Evolutionary conservation across 1,140 invertebrate species (phyloP).

Genomic region (Cydia splendana): DNA sequence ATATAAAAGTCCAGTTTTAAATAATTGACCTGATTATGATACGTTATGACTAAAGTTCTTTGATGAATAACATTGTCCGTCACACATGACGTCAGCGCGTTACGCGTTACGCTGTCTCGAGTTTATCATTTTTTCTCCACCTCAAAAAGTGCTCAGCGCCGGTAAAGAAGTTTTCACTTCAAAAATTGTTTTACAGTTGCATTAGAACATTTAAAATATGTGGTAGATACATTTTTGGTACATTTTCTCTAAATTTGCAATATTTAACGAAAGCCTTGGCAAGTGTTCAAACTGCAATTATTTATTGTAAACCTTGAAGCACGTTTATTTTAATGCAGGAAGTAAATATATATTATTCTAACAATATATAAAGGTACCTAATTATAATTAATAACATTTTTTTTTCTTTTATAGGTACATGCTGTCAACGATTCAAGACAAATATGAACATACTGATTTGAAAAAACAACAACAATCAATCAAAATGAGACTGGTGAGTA

Average conservation of each 20-base stretch:
- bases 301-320: slow-evolving; percentile 17
- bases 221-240: background rate
- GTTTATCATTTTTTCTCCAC: too few species aligned
- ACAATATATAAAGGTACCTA: slow-evolving; percentile 14
- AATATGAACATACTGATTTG: slow-evolving; percentile 44
- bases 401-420: slow-evolving; percentile 61
- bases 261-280: slow-evolving; percentile 40
- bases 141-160: too few species aligned
- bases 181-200: too few species aligned
- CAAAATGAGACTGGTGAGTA: slow-evolving; percentile 74
- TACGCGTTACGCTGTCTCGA: too few species aligned
- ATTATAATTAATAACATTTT: slow-evolving; percentile 16
- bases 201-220: background rate
- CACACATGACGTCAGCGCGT: too few species aligned
- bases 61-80: too few species aligned
- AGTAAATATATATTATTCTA: slow-evolving; percentile 30
- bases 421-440: slow-evolving; percentile 48
- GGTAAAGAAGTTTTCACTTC: too few species aligned
- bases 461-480: slow-evolving; percentile 43
- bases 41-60: too few species aligned
- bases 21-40: too few species aligned
- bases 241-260: background rate
- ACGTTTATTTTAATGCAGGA: background rate
- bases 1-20: too few species aligned
- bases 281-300: slow-evolving; percentile 46